These are phyloP conservation scores for Orgyia antiqua DNA, from an alignment of 2,888 invertebrate genomes.

Conservation along the genomic window DNA sequence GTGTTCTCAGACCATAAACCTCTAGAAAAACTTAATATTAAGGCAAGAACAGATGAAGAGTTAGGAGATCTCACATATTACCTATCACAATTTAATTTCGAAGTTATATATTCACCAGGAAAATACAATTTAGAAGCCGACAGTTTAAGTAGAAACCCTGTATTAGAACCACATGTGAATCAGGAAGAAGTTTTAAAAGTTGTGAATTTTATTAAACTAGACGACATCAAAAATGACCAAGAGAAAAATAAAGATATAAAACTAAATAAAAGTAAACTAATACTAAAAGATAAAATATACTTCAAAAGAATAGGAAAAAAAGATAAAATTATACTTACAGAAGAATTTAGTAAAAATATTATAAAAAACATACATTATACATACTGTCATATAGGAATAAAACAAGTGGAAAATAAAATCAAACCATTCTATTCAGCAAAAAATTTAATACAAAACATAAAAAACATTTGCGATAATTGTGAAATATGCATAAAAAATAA, in stretches of 20 bases:
- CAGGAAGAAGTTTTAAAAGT: background rate
- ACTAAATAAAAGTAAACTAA: background rate
- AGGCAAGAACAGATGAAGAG: too few species aligned
- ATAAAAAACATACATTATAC: slow-evolving; percentile 10
- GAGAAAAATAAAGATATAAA: background rate
- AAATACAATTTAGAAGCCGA: too few species aligned
- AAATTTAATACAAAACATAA: slow-evolving; percentile 9
- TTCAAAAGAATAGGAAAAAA: slow-evolving; percentile 1
- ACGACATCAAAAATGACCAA: background rate
- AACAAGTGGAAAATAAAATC: slow-evolving; percentile 14
- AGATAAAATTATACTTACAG: slow-evolving; percentile 19
- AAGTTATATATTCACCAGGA: too few species aligned
- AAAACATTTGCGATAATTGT: too few species aligned
- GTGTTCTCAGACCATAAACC: slow-evolving; percentile 1
- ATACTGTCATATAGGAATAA: slow-evolving; percentile 18
- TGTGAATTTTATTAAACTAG: background rate
- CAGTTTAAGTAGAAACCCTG: slow-evolving; percentile 1
- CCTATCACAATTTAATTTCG: too few species aligned
- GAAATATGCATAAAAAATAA: too few species aligned
- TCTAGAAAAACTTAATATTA: slow-evolving; percentile 1
- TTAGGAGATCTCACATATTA: too few species aligned
- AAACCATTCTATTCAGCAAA: slow-evolving; percentile 6
- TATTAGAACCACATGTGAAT: background rate
- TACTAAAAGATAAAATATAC: slow-evolving; percentile 4
- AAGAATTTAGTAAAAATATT: slow-evolving; percentile 19